These are phyloP conservation scores for Albula glossodonta DNA, from an alignment of 2,113 vertebrate genomes.

Conservation along the genomic window DNA sequence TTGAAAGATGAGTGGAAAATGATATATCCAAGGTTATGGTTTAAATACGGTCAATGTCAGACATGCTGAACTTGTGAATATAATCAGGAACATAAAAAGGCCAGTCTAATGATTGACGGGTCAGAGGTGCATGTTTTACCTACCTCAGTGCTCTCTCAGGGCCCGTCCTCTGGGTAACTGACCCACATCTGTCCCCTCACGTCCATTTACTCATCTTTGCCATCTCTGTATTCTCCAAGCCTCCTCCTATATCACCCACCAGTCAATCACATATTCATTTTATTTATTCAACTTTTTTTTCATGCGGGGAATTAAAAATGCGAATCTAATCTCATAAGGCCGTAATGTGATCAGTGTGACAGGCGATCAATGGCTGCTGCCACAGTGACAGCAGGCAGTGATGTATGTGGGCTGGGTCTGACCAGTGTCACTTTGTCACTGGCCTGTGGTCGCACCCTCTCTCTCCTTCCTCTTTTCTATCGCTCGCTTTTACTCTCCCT, in stretches of 20 bases:
- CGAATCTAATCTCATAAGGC: constrained; percentile 85
- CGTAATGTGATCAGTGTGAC: constrained; percentile 80
- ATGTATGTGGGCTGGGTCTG: constrained; percentile 62
- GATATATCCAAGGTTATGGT: not conserved
- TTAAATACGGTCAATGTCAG: not conserved
- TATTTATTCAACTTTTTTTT: constrained; percentile 62
- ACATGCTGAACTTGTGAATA: not conserved
- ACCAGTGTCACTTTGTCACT: constrained; percentile 81
- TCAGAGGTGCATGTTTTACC: not conserved
- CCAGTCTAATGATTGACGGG: not conserved
- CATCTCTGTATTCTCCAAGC: constrained; percentile 26
- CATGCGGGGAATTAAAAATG: constrained; percentile 88
- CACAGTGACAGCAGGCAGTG: constrained; percentile 64
- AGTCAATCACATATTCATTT: constrained; percentile 46
- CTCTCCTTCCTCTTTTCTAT: not conserved
- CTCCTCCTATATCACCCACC: constrained; percentile 46
- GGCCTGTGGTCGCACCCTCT: constrained; percentile 51
- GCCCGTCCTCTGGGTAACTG: not conserved
- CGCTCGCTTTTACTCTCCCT: not conserved
- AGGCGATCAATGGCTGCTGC: constrained; percentile 77
- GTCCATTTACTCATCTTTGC: not conserved
- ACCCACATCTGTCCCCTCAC: not conserved
- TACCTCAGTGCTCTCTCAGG: not conserved
- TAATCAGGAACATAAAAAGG: not conserved
- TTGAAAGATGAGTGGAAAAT: not conserved